phyloP scores from a whole-genome alignment of 1,140 invertebrate genomes.

The Glossosoma conforme region DNA sequence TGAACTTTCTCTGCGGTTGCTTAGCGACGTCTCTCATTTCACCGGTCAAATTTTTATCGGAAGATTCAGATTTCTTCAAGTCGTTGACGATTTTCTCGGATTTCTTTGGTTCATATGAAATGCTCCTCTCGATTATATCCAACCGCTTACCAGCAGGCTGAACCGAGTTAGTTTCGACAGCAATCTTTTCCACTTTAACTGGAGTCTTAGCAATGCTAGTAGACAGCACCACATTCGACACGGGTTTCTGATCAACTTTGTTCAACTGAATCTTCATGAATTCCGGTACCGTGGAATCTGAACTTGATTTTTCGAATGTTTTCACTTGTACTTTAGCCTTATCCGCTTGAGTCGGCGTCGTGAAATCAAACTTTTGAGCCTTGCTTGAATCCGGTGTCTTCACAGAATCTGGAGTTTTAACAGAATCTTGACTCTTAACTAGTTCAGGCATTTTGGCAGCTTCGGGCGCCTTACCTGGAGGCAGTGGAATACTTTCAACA shows the following conservation, averaged over 20 bases:
- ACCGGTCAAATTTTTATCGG: conserved; percentile 24
- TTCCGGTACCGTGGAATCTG: conserved; percentile 53
- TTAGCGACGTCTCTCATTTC: conserved; percentile 31
- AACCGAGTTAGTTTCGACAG: not conserved
- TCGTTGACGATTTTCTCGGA: conserved; percentile 19
- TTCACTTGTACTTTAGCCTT: conserved; percentile 41
- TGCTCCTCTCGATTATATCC: conserved; percentile 21
- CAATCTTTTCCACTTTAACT: conserved; percentile 14
- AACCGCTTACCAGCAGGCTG: conserved; percentile 7
- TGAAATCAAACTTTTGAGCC: conserved; percentile 38
- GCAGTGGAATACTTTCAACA: not conserved
- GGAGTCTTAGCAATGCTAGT: conserved; percentile 39
- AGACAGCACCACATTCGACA: conserved; percentile 56
- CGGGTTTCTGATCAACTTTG: conserved; percentile 57
- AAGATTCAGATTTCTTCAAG: conserved; percentile 25
- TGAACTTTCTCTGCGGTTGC: conserved; percentile 42
- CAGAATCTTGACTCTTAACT: too few species aligned
- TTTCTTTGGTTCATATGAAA: conserved; percentile 23
- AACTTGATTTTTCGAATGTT: conserved; percentile 43
- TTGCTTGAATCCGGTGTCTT: conserved; percentile 5
- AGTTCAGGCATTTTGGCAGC: too few species aligned
- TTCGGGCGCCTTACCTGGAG: conserved; percentile 29
- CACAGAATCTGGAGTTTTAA: conserved; percentile 12
- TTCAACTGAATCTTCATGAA: conserved; percentile 67
- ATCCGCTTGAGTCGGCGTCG: conserved; percentile 44